Conservation (phyloP, 2,888 invertebrate genomes). For the Aspidiotus rigidus region DNA sequence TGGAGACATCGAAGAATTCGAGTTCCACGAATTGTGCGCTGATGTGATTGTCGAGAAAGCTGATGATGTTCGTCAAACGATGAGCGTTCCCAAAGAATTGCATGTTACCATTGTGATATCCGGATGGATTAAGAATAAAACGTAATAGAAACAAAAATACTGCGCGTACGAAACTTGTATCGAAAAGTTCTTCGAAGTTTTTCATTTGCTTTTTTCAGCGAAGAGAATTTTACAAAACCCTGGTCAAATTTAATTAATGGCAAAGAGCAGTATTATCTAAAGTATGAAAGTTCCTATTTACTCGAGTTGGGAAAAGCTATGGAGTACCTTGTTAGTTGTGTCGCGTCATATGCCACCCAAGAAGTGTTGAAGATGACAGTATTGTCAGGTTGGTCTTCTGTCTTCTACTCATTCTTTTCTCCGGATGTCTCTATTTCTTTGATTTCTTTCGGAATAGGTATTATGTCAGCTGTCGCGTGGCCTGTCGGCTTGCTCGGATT, state of each 20-base stretch:
- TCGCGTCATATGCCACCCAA: conserved; percentile 51
- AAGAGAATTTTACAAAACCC: conserved; percentile 46
- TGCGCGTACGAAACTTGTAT: neutral
- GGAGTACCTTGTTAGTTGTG: conserved; percentile 52
- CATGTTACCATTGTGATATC: conserved; percentile 55
- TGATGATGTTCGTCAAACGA: neutral
- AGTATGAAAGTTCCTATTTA: conserved; percentile 54
- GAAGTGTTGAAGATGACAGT: conserved; percentile 57
- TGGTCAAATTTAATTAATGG: conserved; percentile 52
- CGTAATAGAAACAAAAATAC: conserved; percentile 35
- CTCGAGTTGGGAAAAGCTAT: conserved; percentile 52
- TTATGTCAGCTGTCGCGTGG: conserved; percentile 57
- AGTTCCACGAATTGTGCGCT: conserved; percentile 48
- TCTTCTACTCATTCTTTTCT: neutral
- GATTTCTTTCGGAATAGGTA: conserved; percentile 42
- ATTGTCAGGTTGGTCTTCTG: conserved; percentile 47
- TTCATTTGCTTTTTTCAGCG: conserved; percentile 35
- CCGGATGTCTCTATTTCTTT: neutral
- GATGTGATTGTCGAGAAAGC: neutral
- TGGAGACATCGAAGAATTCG: conserved; percentile 58
- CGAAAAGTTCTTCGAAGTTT: neutral
- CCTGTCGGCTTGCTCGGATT: conserved; percentile 53
- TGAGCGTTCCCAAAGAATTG: conserved; percentile 43
- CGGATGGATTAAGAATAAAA: conserved; percentile 54
- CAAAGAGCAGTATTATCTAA: conserved; percentile 54